A percentile compares a stretch with the other conserved stretches of the same genome.
Conservation (phyloP, 1,140 invertebrate genomes). For the Sycophaga agraensis region DNA sequence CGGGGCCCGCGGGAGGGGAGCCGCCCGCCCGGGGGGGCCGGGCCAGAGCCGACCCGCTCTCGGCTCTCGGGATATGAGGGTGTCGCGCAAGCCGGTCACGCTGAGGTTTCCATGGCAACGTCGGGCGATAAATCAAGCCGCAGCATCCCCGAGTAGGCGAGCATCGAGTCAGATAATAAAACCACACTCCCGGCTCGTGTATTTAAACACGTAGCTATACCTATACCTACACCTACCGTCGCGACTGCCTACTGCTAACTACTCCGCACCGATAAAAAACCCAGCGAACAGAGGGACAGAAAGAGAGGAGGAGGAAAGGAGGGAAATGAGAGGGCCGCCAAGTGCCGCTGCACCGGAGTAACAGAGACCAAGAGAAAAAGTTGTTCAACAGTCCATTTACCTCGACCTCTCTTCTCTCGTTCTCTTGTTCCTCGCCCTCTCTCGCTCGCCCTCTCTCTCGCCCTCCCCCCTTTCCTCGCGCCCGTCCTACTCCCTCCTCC, state of each 20-base stretch:
- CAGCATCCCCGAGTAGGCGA: slow-evolving; percentile 49
- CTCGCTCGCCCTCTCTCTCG: slow-evolving; percentile 1
- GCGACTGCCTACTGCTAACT: slow-evolving; percentile 37
- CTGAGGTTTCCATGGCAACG: slow-evolving; percentile 54
- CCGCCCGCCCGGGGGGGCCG: not conserved
- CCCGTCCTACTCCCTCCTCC: too few species aligned
- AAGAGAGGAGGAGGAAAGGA: not conserved
- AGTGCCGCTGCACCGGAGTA: not conserved
- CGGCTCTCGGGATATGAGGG: slow-evolving; percentile 53
- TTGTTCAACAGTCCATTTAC: slow-evolving; percentile 33
- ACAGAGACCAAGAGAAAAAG: slow-evolving; percentile 17
- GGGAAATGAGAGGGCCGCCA: not conserved
- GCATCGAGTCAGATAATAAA: slow-evolving; percentile 37
- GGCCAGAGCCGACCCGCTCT: slow-evolving; percentile 41
- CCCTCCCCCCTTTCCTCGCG: slow-evolving; percentile 25
- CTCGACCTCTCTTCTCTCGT: slow-evolving; percentile 8
- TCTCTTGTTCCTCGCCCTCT: not conserved
- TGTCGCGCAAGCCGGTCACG: slow-evolving; percentile 56
- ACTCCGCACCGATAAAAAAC: slow-evolving; percentile 28
- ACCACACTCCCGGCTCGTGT: slow-evolving; percentile 35
- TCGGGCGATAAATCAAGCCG: slow-evolving; percentile 55
- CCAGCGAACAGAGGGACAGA: not conserved
- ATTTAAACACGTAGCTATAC: slow-evolving; percentile 30
- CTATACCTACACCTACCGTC: slow-evolving; percentile 31
- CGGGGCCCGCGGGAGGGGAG: not conserved